Evolutionary conservation across 1,140 invertebrate genomes (phyloP).

Genomic region (Drosophila quadrilineata): DNA sequence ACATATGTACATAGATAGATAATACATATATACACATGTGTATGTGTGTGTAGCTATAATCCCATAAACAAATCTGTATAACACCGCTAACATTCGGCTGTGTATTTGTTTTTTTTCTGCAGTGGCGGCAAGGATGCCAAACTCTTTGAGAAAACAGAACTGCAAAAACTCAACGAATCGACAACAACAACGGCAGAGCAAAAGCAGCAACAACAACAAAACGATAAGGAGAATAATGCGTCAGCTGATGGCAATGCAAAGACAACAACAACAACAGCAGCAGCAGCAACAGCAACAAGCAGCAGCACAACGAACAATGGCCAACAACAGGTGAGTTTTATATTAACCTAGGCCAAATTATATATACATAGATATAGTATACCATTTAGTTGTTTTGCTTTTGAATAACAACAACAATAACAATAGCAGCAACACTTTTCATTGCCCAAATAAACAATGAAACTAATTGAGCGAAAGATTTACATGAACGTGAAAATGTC

Average conservation of each 20-base stretch:
- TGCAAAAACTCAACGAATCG: conserved; percentile 54
- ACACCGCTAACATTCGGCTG: too few species aligned
- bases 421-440: background rate
- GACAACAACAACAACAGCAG: conserved; percentile 36
- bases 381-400: background rate
- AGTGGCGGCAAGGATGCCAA: conserved; percentile 72
- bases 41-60: too few species aligned
- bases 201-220: conserved; percentile 2
- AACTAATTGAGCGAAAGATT: conserved; percentile 14
- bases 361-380: background rate
- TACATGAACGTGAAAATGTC: too few species aligned
- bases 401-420: background rate
- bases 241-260: conserved; percentile 44
- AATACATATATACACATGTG: too few species aligned
- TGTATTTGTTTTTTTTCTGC: conserved; percentile 21
- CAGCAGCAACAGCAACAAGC: background rate
- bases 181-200: conserved; percentile 21
- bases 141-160: conserved; percentile 58
- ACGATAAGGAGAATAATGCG: conserved; percentile 50
- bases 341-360: conserved; percentile 52
- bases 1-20: background rate
- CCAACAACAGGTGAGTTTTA: conserved; percentile 19
- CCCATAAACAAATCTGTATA: too few species aligned
- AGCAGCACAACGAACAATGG: background rate
- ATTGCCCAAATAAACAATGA: conserved; percentile 26